Evolutionary conservation across 2,888 invertebrate species (phyloP), one percentile per base, ranked within the genome.

Genomic region (Plutella xylostella): DNA sequence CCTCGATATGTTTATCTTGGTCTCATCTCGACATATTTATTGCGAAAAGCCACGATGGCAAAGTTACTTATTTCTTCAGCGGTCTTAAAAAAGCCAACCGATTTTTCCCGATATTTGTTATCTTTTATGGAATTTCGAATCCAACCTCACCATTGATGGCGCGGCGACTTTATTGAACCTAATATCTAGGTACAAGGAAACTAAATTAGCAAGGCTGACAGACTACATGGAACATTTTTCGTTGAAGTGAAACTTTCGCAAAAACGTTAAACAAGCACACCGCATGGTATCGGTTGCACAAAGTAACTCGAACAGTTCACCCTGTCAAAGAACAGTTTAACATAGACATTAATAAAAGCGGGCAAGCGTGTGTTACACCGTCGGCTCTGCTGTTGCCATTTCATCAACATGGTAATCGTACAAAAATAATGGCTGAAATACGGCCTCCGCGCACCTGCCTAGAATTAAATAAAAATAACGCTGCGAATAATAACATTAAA

Each of bases 381-480:
- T 60, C 57, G 65, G 65, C 65, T 61, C 65, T 65, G 63, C 61
- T 83, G 80, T 83, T 83, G 73, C 74, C 77, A 72, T 83, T 82
- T 78, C 80, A 83, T 83, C 79, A 82, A 72, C 71, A 83, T 80
- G 79, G 67, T 79, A 83, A 83, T 80, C 78, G 77, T 74, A 65
- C 65, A 78, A 82, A 79, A 83, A 82, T 79, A 80, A 78, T 72
- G 74, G 65, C 58, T 58, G 69, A 59, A 65, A 71, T 68, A 66
- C 64, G 63, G 64, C 63, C 65, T 59, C 58, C 58, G 61, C 66
- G 64, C 72, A 76, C 76, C 77, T 75, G 79, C 65, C 72, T 73
- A 66, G 77, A 77, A 80, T 82, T 79, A 79, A 80, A 82, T 80
- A 80, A 78, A 82, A 83, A 83, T 83, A 83, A 72, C 68, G 65